Evolutionary conservation across 2,888 invertebrate genomes (phyloP), one percentile per base, ranked within the genome.

Genomic region (Oscheius sp.): DNA sequence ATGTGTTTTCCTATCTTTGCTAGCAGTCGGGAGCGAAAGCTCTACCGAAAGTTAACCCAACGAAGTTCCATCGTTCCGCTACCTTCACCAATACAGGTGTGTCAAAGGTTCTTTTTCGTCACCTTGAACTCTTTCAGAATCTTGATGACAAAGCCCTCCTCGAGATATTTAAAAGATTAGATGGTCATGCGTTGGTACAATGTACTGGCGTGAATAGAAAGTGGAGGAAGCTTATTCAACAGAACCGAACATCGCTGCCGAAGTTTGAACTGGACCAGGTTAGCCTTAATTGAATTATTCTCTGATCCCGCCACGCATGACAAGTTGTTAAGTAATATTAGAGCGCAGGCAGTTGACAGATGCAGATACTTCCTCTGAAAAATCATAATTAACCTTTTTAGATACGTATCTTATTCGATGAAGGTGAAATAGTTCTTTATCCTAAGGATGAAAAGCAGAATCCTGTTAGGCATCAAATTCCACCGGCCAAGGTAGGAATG

Each of bases 341-440:
- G n/a, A n/a, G n/a, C n/a, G n/a, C n/a, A n/a, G n/a, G n/a, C n/a
- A n/a, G n/a, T n/a, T n/a, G n/a, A n/a, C n/a, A n/a, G n/a, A n/a
- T n/a, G n/a, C n/a, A n/a, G n/a, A n/a, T n/a, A n/a, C n/a, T n/a
- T n/a, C n/a, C n/a, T n/a, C n/a, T 36, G 8, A 36, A 36, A 36
- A 36, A 14, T 36, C 36, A 9, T 36, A 14, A 36, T 36, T 6
- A 47, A n/a, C 44, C 44, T 45, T 59, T 71, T 41, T 57, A 81
- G 82, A 73, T 82, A 28, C 77, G 79, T 9, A 65, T 81, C 14
- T 61, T 82, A 2, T 81, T 82, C 50, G 82, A 82, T 45, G 81
- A 82, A 68, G 82, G 82, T 4, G 80, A 82, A 70, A 68, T 81
- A 6, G 71, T 82, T 0, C 57, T 81, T 8, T 78, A 76, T 45